Percentiles rank a stretch among this genome's conserved stretches.
These are phyloP conservation scores for Cariama cristata DNA, from an alignment of 2,113 vertebrate species.

Conservation along the genomic window DNA sequence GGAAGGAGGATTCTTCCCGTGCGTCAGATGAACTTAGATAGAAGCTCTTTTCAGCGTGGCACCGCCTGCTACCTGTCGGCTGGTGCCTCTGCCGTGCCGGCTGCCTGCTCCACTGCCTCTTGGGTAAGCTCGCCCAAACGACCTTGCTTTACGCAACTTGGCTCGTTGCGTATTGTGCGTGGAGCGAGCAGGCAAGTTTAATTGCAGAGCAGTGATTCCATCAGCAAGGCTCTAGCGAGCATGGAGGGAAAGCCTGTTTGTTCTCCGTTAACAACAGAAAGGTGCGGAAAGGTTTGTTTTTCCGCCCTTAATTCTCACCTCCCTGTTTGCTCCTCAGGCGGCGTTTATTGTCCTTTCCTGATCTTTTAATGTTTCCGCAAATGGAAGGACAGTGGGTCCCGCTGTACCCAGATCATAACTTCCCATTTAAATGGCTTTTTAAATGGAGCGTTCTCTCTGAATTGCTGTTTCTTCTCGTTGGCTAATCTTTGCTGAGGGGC, in stretches of 20 bases:
- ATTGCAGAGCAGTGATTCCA: neutral
- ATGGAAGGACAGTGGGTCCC: neutral
- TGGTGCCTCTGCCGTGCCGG: neutral
- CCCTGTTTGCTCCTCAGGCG: neutral
- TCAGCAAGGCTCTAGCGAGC: neutral
- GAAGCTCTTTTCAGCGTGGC: neutral
- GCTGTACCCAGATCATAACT: neutral
- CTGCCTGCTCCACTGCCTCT: neutral
- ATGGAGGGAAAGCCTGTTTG: neutral
- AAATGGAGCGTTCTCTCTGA: neutral
- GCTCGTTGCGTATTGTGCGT: neutral
- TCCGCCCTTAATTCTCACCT: neutral
- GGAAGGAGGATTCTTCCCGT: neutral
- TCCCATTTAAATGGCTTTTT: neutral
- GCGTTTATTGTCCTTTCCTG: neutral
- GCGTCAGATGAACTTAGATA: neutral
- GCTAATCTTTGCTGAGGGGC: neutral
- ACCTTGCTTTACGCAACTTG: accelerated
- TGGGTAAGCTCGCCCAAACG: neutral
- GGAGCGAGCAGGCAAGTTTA: neutral
- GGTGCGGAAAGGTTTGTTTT: constrained; percentile 1
- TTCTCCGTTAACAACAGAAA: neutral
- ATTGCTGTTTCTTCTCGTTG: neutral
- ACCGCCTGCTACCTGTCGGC: neutral
- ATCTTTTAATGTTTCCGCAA: neutral